Conservation (phyloP, 2,797 vertebrate species). For the Bradypodion pumilum region DNA sequence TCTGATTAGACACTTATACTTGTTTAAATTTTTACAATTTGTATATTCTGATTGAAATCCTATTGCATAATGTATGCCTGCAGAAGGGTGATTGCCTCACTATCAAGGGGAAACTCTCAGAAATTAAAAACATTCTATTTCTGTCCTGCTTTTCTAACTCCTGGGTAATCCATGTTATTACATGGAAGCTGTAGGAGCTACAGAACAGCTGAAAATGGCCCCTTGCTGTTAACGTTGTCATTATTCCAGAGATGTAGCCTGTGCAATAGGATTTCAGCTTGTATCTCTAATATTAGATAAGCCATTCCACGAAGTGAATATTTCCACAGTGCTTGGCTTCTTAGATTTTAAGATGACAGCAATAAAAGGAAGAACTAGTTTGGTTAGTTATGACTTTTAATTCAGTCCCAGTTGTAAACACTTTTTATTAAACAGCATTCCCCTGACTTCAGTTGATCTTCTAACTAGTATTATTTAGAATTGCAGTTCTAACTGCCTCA, state of each 20-base stretch:
- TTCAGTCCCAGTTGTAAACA: neutral
- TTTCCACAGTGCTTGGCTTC: neutral
- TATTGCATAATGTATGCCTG: no score
- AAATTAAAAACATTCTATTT: no score
- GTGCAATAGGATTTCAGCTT: no score
- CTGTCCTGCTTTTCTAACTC: no score
- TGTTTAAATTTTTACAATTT: neutral
- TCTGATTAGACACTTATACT: no score
- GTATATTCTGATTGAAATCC: neutral
- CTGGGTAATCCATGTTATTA: no score
- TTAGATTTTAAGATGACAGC: neutral
- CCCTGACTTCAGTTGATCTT: neutral
- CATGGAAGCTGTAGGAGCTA: no score
- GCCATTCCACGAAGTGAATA: neutral
- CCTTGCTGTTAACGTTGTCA: no score
- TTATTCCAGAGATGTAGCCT: no score
- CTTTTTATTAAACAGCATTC: neutral
- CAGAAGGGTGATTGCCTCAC: no score
- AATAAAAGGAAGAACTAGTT: neutral
- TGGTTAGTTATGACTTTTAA: neutral
- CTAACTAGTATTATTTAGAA: neutral
- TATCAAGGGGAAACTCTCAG: no score
- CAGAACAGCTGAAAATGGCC: no score
- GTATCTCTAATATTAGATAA: neutral
- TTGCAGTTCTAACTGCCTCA: neutral